These are phyloP conservation scores for Pipistrellus kuhlii DNA, from an alignment of 2,797 vertebrate species.

Conservation along the genomic window DNA sequence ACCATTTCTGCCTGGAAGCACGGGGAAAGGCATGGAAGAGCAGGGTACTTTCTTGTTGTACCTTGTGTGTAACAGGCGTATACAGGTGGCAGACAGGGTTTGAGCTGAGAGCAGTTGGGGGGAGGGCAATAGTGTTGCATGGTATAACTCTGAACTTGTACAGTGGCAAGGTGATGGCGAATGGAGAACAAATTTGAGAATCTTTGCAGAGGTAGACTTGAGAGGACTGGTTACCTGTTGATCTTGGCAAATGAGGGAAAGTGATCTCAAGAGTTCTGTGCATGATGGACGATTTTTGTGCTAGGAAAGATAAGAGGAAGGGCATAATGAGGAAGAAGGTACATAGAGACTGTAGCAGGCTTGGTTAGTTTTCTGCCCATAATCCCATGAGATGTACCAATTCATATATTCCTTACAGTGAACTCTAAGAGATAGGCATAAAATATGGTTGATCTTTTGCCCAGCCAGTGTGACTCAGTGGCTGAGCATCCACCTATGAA, in stretches of 20 bases:
- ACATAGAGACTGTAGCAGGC: not conserved
- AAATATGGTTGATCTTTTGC: too few relatives aligned
- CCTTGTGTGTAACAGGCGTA: not conserved
- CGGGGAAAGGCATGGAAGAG: not conserved
- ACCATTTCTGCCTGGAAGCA: not conserved
- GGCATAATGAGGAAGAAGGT: not conserved
- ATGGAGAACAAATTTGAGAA: not conserved
- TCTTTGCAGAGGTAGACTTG: not conserved
- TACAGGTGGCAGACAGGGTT: not conserved
- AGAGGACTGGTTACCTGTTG: not conserved
- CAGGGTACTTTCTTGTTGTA: not conserved
- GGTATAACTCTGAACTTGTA: not conserved
- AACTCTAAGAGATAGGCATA: too few relatives aligned
- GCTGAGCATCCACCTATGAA: too few relatives aligned
- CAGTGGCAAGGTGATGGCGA: not conserved
- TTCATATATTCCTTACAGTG: too few relatives aligned
- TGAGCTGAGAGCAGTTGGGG: not conserved
- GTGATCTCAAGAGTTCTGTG: not conserved
- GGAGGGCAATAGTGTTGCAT: not conserved
- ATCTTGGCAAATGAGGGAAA: not conserved
- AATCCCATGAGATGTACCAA: not conserved
- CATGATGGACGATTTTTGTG: rapidly evolving
- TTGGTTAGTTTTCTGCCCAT: not conserved
- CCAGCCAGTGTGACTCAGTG: too few relatives aligned
- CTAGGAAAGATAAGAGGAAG: not conserved